Base-by-base conservation (phyloP, 30 jellyfish, hydroid and myxozoan species). In the Aurelia aurita complex sp. Pacific region DNA sequence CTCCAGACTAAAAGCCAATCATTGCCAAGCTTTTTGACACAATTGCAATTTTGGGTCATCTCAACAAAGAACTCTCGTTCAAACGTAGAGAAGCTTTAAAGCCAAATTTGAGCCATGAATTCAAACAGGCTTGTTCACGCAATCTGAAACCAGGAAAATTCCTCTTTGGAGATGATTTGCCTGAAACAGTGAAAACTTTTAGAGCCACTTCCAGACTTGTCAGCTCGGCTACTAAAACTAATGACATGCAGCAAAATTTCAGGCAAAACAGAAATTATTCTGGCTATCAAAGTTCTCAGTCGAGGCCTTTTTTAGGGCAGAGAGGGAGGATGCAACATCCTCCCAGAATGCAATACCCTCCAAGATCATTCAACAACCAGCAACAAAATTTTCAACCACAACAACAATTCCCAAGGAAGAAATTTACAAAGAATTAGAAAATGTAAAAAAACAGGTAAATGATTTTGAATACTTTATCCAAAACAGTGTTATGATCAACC, bases 281-380 rank as follows among this genome's bases (percentile, higher is more conserved):
- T 4, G 54, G 54, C 12, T 43, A 43, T 43, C 54, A 43, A 43
- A 43, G 12, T 57, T 38, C 11, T 42, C 68, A 75, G 78, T 17
- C 61, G n/a, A 80, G 59, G 79, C 54, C 90, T 80, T 65, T 79
- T 80, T 80, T 66, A 80, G 82, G 82, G 90, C 81, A 52, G 68
- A 66, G 89, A 57, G 89, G 89, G 89, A 79, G 89, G 70, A 61
- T 61, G 89, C 50, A 2, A 60, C 68, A 35, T 79, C 80, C 89
- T 79, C 89, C 89, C 89, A 50, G 69, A 36, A 14, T 51, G 34
- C 63, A 70, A 23, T 70, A 70, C 81, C 66, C 18, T 8, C 77
- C 23, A 75, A 75, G 77, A 63, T 43, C 54, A 7, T 43, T 2
- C 54, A 43, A 43, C 73, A 63, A 67, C 18, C 76, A 67, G 19